A percentile compares a stretch with the other conserved stretches of the same genome.
phyloP scores from a whole-genome alignment of 2,888 invertebrate species.

The Sycophila texana region DNA sequence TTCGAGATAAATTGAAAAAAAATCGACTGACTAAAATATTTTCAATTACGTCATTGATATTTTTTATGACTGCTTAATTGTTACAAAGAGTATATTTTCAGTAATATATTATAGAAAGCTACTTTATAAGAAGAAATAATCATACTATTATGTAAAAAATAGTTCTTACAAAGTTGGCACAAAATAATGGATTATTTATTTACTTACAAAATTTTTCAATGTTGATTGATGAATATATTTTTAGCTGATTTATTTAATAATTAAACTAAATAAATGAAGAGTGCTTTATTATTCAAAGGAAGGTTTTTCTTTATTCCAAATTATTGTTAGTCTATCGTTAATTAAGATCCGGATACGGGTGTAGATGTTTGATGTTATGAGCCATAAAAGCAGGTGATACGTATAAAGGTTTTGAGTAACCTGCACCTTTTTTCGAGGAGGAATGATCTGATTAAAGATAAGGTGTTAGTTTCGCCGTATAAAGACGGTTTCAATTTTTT shows the following conservation, averaged over 20 bases:
- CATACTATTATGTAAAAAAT: not conserved
- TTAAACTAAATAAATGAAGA: too few relatives aligned
- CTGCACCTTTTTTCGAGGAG: conserved; percentile 35
- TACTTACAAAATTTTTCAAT: too few relatives aligned
- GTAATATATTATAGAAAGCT: too few relatives aligned
- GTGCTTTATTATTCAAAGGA: not conserved
- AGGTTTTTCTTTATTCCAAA: not conserved
- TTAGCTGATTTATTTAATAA: too few relatives aligned
- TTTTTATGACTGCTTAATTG: too few relatives aligned
- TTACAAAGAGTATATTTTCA: not conserved
- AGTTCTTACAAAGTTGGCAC: not conserved
- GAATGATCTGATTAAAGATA: conserved; percentile 38
- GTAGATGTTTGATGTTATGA: conserved; percentile 7
- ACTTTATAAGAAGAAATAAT: not conserved
- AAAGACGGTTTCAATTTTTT: conserved; percentile 33
- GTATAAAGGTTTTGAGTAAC: conserved; percentile 15
- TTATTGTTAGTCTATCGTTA: not conserved
- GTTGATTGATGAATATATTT: too few relatives aligned
- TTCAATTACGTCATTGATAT: not conserved
- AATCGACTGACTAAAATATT: too few relatives aligned
- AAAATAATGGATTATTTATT: not conserved
- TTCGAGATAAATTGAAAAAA: not conserved
- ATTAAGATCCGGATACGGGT: conserved; percentile 28
- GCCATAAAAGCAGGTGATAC: conserved; percentile 43
- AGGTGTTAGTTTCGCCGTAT: conserved; percentile 33